Evolutionary conservation across 37 sponge, comb jelly and placozoan genomes (phyloP).

Genomic region (Spongilla lacustris): DNA sequence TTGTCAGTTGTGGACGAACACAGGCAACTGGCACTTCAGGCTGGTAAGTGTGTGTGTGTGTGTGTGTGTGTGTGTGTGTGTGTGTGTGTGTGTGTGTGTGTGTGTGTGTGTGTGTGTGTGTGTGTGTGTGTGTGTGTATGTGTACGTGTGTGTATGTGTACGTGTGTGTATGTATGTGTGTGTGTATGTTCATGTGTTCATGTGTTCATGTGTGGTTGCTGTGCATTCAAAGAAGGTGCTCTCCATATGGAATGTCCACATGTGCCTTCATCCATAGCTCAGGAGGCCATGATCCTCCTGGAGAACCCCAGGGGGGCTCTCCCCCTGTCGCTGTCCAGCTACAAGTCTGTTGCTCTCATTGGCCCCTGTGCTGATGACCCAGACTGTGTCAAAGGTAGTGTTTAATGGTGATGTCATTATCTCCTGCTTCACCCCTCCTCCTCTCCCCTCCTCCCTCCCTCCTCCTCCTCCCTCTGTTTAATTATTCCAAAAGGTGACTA

Average conservation of each 20-base stretch:
- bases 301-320: constrained; percentile 25
- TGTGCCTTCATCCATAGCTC: not conserved
- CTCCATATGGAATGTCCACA: too few species aligned
- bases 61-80: constrained; percentile 42
- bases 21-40: not conserved
- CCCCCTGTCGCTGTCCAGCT: constrained; percentile 17
- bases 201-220: too few species aligned
- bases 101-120: constrained; percentile 31
- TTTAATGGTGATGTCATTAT: too few species aligned
- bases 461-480: too few species aligned
- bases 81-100: constrained; percentile 40
- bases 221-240: too few species aligned
- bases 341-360: constrained; percentile 39
- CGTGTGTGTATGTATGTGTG: not conserved
- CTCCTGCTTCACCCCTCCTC: too few species aligned
- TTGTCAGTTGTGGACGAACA: constrained; percentile 18
- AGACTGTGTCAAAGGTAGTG: constrained; percentile 14
- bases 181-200: too few species aligned
- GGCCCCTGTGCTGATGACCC: constrained; percentile 49
- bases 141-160: constrained; percentile 6
- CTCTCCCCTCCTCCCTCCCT: too few species aligned
- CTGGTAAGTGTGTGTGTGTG: not conserved
- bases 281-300: constrained; percentile 35
- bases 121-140: constrained; percentile 21
- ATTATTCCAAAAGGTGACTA: constrained; percentile 19